A percentile compares a stretch with the other conserved stretches of the same genome.
phyloP scores from a whole-genome alignment of 2,113 vertebrate genomes.

The Orientallactaga bullata region DNA sequence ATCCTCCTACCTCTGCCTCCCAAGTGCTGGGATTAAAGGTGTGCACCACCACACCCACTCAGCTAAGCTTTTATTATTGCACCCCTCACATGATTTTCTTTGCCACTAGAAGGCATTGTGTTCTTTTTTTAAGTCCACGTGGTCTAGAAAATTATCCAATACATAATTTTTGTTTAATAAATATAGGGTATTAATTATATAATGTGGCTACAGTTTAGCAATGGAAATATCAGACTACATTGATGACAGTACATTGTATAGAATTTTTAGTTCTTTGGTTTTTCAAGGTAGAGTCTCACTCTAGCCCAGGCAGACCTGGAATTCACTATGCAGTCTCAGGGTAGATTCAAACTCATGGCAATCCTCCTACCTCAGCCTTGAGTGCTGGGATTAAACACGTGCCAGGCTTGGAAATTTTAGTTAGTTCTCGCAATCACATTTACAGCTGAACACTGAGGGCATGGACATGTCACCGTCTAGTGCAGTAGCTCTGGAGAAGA shows the following conservation, averaged over 20 bases:
- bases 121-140: not conserved
- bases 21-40: no score
- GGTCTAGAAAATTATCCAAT: not conserved
- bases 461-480: not conserved
- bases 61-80: not conserved
- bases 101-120: not conserved
- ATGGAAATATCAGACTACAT: not conserved
- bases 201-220: not conserved
- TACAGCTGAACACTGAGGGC: not conserved
- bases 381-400: no score
- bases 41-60: no score
- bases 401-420: no score
- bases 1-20: no score
- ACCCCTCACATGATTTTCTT: slow-evolving; percentile 33
- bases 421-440: not conserved
- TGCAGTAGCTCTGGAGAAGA: not conserved
- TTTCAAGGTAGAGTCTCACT: no score
- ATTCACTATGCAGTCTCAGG: no score
- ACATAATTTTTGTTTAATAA: slow-evolving; percentile 10
- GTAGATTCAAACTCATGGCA: no score
- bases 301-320: no score
- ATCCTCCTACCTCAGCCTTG: no score
- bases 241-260: not conserved
- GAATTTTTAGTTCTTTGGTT: not conserved
- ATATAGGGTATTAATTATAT: slow-evolving; percentile 36